Conservation (phyloP, 2,113 vertebrate genomes). For the Elgaria multicarinata region DNA sequence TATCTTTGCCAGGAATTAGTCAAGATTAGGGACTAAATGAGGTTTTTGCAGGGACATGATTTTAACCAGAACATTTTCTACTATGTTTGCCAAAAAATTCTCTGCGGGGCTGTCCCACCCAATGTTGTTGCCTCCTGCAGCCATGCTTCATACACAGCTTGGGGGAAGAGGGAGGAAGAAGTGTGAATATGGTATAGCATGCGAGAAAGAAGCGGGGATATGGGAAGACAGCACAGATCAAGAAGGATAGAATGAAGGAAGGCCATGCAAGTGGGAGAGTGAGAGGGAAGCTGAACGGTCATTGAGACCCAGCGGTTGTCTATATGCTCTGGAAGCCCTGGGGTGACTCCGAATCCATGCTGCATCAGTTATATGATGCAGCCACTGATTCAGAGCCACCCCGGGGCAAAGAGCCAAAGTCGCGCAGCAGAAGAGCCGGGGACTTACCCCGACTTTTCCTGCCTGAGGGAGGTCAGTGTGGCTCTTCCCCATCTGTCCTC, state of each 20-base stretch:
- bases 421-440: no score
- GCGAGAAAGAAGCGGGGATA: background rate
- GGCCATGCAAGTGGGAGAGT: background rate
- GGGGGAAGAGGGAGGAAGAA: background rate
- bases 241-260: background rate
- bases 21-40: constrained; percentile 3
- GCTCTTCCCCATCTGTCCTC: no score
- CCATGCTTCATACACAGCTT: background rate
- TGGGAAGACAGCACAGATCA: background rate
- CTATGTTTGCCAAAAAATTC: background rate
- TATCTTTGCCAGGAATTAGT: background rate
- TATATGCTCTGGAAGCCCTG: no score
- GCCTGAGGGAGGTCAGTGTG: no score
- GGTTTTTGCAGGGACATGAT: background rate
- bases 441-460: no score
- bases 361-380: no score
- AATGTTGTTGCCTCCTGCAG: background rate
- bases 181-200: background rate
- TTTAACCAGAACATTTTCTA: constrained; percentile 16
- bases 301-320: background rate
- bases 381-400: no score
- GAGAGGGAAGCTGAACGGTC: background rate
- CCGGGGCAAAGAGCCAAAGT: no score
- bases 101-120: background rate
- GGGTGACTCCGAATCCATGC: no score